A percentile compares a stretch with the other conserved stretches of the same genome.
These are phyloP conservation scores for Campoplex capitator DNA, from an alignment of 2,888 invertebrate species.

Conservation along the genomic window DNA sequence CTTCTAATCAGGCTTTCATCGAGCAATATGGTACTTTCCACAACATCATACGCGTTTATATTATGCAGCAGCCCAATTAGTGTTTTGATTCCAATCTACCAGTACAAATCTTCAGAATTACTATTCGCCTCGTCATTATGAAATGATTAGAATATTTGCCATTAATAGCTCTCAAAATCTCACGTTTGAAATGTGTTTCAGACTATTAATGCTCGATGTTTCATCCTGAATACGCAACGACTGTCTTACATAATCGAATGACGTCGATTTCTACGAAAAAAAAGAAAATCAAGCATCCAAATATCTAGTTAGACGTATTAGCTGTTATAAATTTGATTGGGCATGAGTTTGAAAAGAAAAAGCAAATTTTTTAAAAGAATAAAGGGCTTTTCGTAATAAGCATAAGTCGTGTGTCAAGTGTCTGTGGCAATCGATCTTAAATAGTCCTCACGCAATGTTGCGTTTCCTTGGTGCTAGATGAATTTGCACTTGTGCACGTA, in stretches of 20 bases:
- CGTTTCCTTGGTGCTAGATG: slow-evolving; percentile 33
- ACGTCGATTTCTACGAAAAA: background rate
- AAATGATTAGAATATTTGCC: background rate
- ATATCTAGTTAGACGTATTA: background rate
- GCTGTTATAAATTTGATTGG: background rate
- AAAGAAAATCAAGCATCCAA: background rate
- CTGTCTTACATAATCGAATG: background rate
- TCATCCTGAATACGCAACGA: background rate
- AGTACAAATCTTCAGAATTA: background rate
- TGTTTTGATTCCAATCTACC: background rate
- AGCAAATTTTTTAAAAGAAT: background rate
- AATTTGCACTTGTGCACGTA: slow-evolving; percentile 56
- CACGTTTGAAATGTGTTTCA: background rate
- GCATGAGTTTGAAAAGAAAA: background rate
- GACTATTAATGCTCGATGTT: background rate
- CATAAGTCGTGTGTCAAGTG: slow-evolving; percentile 37
- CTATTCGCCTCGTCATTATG: background rate
- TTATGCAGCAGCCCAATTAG: background rate
- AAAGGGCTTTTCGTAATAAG: slow-evolving; percentile 44
- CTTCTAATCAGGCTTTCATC: background rate
- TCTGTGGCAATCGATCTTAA: slow-evolving; percentile 50
- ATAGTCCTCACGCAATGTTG: slow-evolving; percentile 42
- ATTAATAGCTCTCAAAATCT: background rate
- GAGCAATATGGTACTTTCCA: too few relatives aligned
- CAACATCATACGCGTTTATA: too few relatives aligned